Conservation (phyloP, 2,888 invertebrate genomes). For the Scrobipalpa atriplicella region DNA sequence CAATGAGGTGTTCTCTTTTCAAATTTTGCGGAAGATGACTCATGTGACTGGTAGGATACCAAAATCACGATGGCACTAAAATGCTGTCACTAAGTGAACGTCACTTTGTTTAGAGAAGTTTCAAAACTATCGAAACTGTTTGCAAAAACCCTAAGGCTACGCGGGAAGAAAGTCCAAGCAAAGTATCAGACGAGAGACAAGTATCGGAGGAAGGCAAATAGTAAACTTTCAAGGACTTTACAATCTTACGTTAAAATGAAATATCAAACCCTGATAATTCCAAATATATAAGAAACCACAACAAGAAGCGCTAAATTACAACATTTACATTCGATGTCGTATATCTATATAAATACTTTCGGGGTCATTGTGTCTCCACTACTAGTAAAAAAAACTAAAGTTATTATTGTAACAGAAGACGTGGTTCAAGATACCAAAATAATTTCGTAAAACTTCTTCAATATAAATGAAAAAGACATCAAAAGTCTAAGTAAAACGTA, state of each 20-base stretch:
- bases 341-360: slow-evolving; percentile 60
- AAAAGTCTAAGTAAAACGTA: background rate
- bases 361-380: slow-evolving; percentile 47
- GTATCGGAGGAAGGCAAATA: slow-evolving; percentile 53
- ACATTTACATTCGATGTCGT: slow-evolving; percentile 80
- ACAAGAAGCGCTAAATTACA: slow-evolving; percentile 74
- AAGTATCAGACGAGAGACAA: slow-evolving; percentile 56
- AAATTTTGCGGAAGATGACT: background rate
- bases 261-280: slow-evolving; percentile 80
- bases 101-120: background rate
- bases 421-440: background rate
- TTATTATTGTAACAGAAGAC: background rate
- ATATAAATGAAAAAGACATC: background rate
- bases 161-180: slow-evolving; percentile 60
- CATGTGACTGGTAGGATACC: background rate
- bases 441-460: background rate
- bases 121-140: slow-evolving; percentile 12
- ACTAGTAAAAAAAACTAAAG: background rate
- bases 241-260: slow-evolving; percentile 69
- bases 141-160: slow-evolving; percentile 48
- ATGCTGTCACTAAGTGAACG: slow-evolving; percentile 32
- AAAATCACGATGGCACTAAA: background rate
- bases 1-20: background rate
- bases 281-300: slow-evolving; percentile 71
- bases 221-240: slow-evolving; percentile 53